Conservation (phyloP, 2,888 invertebrate species). For the Gari tellinella region DNA sequence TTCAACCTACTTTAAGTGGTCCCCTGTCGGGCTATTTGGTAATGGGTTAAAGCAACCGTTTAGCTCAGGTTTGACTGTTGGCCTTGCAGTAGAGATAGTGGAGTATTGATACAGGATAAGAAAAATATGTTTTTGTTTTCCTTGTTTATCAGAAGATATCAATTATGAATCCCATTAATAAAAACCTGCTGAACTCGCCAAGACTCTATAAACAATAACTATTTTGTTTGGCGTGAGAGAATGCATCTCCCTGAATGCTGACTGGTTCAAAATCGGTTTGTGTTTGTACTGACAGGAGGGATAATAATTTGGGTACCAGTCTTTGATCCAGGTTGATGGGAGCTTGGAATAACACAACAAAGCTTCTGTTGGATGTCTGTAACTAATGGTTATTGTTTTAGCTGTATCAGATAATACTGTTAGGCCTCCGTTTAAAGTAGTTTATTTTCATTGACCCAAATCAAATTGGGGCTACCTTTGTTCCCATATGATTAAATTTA, state of each 20-base stretch:
- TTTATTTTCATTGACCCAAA: constrained; percentile 64
- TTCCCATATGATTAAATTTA: constrained; percentile 47
- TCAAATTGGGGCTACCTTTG: constrained; percentile 61
- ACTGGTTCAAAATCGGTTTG: constrained; percentile 55
- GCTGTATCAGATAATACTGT: constrained; percentile 54
- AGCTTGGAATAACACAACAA: constrained; percentile 62
- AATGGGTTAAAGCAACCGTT: background rate
- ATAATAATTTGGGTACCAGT: constrained; percentile 57
- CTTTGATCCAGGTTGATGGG: constrained; percentile 60
- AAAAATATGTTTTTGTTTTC: constrained; percentile 21
- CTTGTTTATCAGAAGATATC: constrained; percentile 51
- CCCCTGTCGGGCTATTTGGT: background rate
- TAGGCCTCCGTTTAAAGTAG: constrained; percentile 46
- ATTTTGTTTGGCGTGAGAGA: constrained; percentile 57
- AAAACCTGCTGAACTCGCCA: constrained; percentile 50
- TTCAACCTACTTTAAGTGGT: too few relatives aligned
- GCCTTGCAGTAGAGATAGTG: too few relatives aligned
- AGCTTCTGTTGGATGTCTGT: constrained; percentile 52
- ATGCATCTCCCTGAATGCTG: constrained; percentile 48
- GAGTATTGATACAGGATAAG: constrained; percentile 19
- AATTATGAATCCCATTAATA: constrained; percentile 56
- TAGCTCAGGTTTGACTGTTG: too few relatives aligned
- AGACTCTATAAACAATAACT: constrained; percentile 50
- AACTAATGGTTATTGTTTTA: constrained; percentile 63
- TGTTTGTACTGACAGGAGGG: constrained; percentile 58